phyloP scores from a whole-genome alignment of 2,888 invertebrate genomes.

The Agriotes lineatus region DNA sequence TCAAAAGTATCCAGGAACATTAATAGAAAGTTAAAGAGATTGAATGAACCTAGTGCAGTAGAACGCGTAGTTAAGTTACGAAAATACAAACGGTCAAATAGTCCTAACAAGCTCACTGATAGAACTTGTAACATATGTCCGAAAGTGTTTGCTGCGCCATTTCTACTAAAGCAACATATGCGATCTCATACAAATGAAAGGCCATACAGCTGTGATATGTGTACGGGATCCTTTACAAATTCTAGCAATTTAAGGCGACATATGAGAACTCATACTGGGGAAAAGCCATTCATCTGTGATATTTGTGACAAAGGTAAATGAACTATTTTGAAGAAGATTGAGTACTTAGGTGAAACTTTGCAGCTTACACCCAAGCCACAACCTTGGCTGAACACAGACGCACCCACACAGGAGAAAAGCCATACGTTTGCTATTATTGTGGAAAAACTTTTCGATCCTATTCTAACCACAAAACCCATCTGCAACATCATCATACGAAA shows the following conservation, averaged over 20 bases:
- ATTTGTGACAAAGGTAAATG: slow-evolving; percentile 40
- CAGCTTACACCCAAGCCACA: slow-evolving; percentile 39
- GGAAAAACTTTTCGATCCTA: slow-evolving; percentile 39
- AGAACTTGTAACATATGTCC: neutral
- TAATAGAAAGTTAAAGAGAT: too few relatives aligned
- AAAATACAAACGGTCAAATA: neutral
- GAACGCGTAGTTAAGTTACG: too few relatives aligned
- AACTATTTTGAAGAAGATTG: neutral
- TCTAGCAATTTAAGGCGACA: slow-evolving; percentile 39
- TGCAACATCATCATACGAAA: slow-evolving; percentile 5
- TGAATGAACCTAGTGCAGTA: too few relatives aligned
- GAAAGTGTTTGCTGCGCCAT: neutral
- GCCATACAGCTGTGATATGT: slow-evolving; percentile 63
- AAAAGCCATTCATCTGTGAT: slow-evolving; percentile 40
- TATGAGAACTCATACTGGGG: slow-evolving; percentile 41
- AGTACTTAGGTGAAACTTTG: too few relatives aligned
- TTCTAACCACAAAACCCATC: slow-evolving; percentile 26
- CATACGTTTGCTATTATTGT: slow-evolving; percentile 52
- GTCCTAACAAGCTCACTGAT: neutral
- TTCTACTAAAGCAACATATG: slow-evolving; percentile 50
- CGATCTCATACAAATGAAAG: slow-evolving; percentile 62
- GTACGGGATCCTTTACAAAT: slow-evolving; percentile 56
- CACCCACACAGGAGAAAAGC: slow-evolving; percentile 49
- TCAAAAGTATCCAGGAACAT: too few relatives aligned
- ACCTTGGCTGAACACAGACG: slow-evolving; percentile 53